A percentile compares a stretch with the other conserved stretches of the same genome.
These are phyloP conservation scores for Tetropium fuscum DNA, from an alignment of 2,888 invertebrate genomes.

Conservation along the genomic window DNA sequence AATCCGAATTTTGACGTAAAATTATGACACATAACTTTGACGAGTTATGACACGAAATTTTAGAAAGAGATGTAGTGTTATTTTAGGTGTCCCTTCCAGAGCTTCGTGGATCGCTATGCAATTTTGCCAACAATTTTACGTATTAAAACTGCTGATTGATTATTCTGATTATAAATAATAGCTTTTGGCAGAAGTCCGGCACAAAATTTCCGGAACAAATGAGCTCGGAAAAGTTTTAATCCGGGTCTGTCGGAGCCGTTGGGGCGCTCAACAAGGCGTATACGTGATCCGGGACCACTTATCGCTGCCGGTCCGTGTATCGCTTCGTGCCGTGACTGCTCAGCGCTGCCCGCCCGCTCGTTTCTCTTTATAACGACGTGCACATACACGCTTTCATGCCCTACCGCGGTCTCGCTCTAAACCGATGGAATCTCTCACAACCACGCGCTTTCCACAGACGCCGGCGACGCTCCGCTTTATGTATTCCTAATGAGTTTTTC, in stretches of 20 bases:
- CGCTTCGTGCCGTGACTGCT: conserved; percentile 37
- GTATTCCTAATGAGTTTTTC: conserved; percentile 41
- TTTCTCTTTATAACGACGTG: conserved; percentile 27
- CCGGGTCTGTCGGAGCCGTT: conserved; percentile 32
- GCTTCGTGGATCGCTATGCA: no score
- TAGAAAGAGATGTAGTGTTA: no score
- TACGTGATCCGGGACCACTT: conserved; percentile 54
- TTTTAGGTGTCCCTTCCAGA: no score
- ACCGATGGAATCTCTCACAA: conserved; percentile 27
- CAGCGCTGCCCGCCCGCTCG: conserved; percentile 28
- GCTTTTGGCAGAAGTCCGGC: no score
- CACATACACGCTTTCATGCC: conserved; percentile 32
- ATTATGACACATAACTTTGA: no score
- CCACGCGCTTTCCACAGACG: conserved; percentile 29
- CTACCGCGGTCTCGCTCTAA: conserved; percentile 25
- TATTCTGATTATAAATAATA: no score
- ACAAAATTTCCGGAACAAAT: neutral
- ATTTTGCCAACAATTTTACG: no score
- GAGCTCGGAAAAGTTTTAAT: conserved; percentile 21
- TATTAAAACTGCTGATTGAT: no score
- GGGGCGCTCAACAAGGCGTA: conserved; percentile 43
- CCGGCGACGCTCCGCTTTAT: conserved; percentile 31
- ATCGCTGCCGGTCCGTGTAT: conserved; percentile 44
- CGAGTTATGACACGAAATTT: no score
- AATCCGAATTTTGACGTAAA: no score